Base-by-base conservation (phyloP, 2,888 invertebrate genomes). In the Heteromurus nitidus region DNA sequence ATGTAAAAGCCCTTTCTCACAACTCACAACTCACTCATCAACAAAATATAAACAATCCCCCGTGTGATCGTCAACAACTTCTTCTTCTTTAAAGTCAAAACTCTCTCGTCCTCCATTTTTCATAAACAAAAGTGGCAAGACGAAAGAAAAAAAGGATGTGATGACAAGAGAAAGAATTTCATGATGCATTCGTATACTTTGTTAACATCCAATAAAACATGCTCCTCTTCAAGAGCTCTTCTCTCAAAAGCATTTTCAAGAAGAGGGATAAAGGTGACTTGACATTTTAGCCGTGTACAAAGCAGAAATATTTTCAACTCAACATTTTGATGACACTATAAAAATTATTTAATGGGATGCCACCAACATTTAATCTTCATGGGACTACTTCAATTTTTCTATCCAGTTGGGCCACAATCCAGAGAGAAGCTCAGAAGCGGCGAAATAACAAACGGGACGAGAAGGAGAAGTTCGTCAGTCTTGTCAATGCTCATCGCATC, bases 261-360 rank as follows among this genome's bases (percentile, higher is more conserved):
- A 42, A 36, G 22, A 22, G 36, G 50, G 24, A 58, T 22, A 69
- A 72, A 36, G 58, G 72, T 72, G 72, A 72, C 58, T 72, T 72
- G 72, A 72, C 72, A 72, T n/a, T 72, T n/a, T n/a, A n/a, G n/a
- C n/a, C n/a, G n/a, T n/a, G n/a, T n/a, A n/a, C n/a, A n/a, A n/a
- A n/a, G n/a, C n/a, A n/a, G n/a, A n/a, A n/a, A n/a, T n/a, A n/a
- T n/a, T n/a, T n/a, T n/a, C n/a, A n/a, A n/a, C n/a, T n/a, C n/a
- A n/a, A n/a, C n/a, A n/a, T 69, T 60, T 44, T 9, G 13, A n/a
- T 30, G 28, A 9, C 28, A 20, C 36, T 64, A n/a, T 28, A 47
- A n/a, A 47, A 47, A 5, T 13, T 47, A 47, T 16, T 16, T 47
- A 5, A 13, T n/a, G n/a, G 7, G 7, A 47, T 47, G 47, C 47